phyloP scores from a whole-genome alignment of 2,888 invertebrate genomes.

The Nipponacmea schrenckii region DNA sequence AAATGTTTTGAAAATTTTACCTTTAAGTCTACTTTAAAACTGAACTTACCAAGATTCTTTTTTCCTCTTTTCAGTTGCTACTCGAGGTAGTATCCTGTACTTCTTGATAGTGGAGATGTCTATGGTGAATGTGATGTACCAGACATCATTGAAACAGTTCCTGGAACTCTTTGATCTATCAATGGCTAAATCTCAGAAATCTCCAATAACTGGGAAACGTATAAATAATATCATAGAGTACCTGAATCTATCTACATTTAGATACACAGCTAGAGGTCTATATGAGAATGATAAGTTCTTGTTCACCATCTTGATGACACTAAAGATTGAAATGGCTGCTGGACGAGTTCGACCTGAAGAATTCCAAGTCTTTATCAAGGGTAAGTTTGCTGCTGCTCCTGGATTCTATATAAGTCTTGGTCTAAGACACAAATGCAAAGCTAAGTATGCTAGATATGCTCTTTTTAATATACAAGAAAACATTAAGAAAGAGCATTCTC shows the following conservation, averaged over 20 bases:
- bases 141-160: constrained; percentile 94
- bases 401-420: background rate
- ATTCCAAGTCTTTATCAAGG: constrained; percentile 95
- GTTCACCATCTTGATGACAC: constrained; percentile 92
- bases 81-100: constrained; percentile 91
- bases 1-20: no score
- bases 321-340: constrained; percentile 91
- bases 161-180: constrained; percentile 92
- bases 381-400: constrained; percentile 48
- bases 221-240: constrained; percentile 85
- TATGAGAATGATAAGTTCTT: constrained; percentile 93
- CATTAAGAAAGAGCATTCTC: no score
- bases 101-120: constrained; percentile 98
- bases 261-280: constrained; percentile 88
- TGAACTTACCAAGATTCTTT: no score
- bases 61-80: constrained; percentile 76
- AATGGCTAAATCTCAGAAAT: constrained; percentile 85
- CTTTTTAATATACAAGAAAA: no score
- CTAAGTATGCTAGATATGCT: no score
- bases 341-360: constrained; percentile 86
- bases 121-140: constrained; percentile 95
- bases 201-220: constrained; percentile 83
- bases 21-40: background rate
- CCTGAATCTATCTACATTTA: constrained; percentile 91
- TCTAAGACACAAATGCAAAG: background rate